phyloP scores from a whole-genome alignment of 2,888 invertebrate species.

The Chrysolina haemoptera region DNA sequence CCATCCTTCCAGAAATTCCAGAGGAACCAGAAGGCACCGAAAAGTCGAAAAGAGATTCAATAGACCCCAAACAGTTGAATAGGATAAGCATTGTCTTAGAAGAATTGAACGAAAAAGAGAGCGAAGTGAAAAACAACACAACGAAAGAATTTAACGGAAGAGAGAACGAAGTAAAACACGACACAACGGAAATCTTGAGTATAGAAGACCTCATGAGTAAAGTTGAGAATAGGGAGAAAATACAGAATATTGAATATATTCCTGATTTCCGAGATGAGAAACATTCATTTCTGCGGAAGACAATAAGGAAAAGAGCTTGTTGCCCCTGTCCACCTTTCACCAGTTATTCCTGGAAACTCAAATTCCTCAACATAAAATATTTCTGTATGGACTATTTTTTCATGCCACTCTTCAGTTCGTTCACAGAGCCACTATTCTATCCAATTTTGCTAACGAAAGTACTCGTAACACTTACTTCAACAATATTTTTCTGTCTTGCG shows the following conservation, averaged over 20 bases:
- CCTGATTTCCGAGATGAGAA: constrained; percentile 47
- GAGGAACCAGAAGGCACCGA: constrained; percentile 57
- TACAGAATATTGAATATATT: constrained; percentile 54
- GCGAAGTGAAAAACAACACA: constrained; percentile 10
- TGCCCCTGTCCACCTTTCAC: constrained; percentile 51
- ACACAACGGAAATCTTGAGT: constrained; percentile 19
- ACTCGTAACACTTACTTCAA: constrained; percentile 42
- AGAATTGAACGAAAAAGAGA: constrained; percentile 46
- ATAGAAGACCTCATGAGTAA: constrained; percentile 19
- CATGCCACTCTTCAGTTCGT: constrained; percentile 47
- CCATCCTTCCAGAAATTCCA: constrained; percentile 57
- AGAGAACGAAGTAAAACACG: constrained; percentile 22
- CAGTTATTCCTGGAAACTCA: constrained; percentile 53
- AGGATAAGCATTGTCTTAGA: constrained; percentile 54
- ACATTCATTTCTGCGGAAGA: constrained; percentile 46
- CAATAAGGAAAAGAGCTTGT: constrained; percentile 39
- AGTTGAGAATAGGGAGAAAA: constrained; percentile 43
- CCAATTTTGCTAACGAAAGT: constrained; percentile 52
- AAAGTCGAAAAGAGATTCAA: constrained; percentile 49
- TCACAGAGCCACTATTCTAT: constrained; percentile 55
- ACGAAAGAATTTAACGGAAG: constrained; percentile 46
- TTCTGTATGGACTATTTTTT: constrained; percentile 51
- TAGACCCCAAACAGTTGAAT: constrained; percentile 54
- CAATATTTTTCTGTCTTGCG: constrained; percentile 50
- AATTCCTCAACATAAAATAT: constrained; percentile 46